phyloP scores from a whole-genome alignment of 2,888 invertebrate genomes.

The Biston stratarius region DNA sequence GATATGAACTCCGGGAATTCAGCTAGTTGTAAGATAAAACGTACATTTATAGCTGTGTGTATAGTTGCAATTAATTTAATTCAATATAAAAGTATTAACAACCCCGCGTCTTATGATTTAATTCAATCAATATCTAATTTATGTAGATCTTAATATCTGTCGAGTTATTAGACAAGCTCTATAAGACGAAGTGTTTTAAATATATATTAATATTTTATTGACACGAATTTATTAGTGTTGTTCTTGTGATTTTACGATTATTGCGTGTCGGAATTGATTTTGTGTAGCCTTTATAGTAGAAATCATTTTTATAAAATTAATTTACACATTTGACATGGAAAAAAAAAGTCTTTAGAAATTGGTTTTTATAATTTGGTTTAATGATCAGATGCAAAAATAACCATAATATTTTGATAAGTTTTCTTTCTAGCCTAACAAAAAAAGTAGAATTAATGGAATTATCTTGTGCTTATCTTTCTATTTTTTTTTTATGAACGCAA shows the following conservation, averaged over 20 bases:
- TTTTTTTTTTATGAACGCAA: too few species aligned
- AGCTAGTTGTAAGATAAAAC: too few species aligned
- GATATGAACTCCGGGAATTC: too few species aligned
- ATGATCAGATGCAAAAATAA: not conserved
- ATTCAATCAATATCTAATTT: conserved; percentile 12
- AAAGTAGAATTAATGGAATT: too few species aligned
- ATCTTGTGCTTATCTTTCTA: too few species aligned
- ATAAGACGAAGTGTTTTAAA: conserved; percentile 1
- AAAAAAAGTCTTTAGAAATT: not conserved
- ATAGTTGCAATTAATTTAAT: not conserved
- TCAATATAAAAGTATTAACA: not conserved
- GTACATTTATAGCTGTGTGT: too few species aligned
- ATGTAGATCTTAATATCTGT: conserved; percentile 4
- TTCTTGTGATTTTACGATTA: conserved; percentile 17
- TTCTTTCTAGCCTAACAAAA: too few species aligned
- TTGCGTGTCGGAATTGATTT: conserved; percentile 10
- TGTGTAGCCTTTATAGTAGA: not conserved
- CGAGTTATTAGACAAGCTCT: conserved; percentile 7
- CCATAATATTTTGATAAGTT: too few species aligned
- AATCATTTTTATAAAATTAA: not conserved
- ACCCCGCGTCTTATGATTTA: not conserved
- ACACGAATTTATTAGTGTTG: not conserved
- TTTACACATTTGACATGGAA: conserved; percentile 8
- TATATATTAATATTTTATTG: conserved; percentile 7
- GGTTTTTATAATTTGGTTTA: conserved; percentile 5